A percentile compares a stretch with the other conserved stretches of the same genome.
Evolutionary conservation across 2,888 invertebrate species (phyloP).

Genomic region (Torymus auratus): DNA sequence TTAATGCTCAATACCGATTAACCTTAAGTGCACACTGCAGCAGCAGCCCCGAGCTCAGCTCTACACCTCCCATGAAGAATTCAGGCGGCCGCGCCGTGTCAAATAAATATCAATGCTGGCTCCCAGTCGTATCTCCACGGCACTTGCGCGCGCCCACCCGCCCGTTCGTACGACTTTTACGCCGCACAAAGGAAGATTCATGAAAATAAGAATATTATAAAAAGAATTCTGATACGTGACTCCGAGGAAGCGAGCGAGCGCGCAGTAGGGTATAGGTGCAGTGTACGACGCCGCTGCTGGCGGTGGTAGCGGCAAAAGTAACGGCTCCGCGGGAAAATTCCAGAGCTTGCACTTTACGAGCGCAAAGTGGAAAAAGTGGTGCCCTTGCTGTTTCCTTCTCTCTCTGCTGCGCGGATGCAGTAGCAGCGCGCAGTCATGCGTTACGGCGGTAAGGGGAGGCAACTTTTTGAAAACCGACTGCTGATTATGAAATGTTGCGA

Average conservation of each 20-base stretch:
- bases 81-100: constrained; percentile 1
- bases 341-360: constrained; percentile 45
- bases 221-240: constrained; percentile 52
- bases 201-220: constrained; percentile 57
- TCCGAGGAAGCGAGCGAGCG: background rate
- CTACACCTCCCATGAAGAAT: background rate
- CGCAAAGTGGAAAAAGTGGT: constrained; percentile 53
- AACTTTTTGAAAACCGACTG: constrained; percentile 13
- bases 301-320: constrained; percentile 20
- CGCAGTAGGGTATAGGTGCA: no score
- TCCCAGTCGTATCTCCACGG: background rate
- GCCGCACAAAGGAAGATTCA: constrained; percentile 51
- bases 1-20: constrained; percentile 8
- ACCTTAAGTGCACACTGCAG: background rate
- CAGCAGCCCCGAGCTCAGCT: no score
- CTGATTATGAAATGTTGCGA: constrained; percentile 31
- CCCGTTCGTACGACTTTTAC: constrained; percentile 20
- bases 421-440: background rate
- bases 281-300: background rate
- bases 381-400: background rate
- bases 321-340: constrained; percentile 38
- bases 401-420: constrained; percentile 6
- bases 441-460: no score
- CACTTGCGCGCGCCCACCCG: background rate
- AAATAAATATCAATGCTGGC: constrained; percentile 44